Percentiles rank a stretch among this genome's conserved stretches.
These are phyloP conservation scores for Selenia dentaria DNA, from an alignment of 2,888 invertebrate species.

Conservation along the genomic window DNA sequence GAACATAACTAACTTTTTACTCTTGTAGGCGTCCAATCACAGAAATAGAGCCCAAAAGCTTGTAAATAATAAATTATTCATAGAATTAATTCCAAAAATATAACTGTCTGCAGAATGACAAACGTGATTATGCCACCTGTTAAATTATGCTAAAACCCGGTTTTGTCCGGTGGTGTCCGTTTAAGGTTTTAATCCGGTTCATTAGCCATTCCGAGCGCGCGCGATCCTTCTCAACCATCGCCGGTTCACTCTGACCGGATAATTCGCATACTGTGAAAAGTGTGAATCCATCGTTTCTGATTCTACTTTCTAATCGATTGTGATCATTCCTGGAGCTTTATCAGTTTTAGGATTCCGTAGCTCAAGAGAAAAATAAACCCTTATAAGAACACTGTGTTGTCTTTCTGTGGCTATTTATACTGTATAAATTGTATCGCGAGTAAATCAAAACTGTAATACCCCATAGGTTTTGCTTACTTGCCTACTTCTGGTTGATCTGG, in stretches of 20 bases:
- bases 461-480: too few relatives aligned
- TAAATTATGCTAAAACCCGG: conserved; percentile 50
- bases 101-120: conserved; percentile 38
- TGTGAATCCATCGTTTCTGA: conserved; percentile 4
- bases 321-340: too few relatives aligned
- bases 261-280: conserved; percentile 28
- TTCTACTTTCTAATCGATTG: neutral
- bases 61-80: neutral
- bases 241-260: conserved; percentile 32
- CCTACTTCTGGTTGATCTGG: too few relatives aligned
- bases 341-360: too few relatives aligned
- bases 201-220: conserved; percentile 49
- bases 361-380: too few relatives aligned
- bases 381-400: too few relatives aligned
- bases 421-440: too few relatives aligned
- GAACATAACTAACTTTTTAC: too few relatives aligned
- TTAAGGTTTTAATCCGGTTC: conserved; percentile 43
- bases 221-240: conserved; percentile 41
- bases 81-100: conserved; percentile 29
- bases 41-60: neutral
- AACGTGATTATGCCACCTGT: conserved; percentile 35
- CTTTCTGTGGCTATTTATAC: too few relatives aligned
- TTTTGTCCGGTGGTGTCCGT: conserved; percentile 41
- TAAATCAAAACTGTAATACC: too few relatives aligned
- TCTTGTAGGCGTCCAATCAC: too few relatives aligned